phyloP scores from a whole-genome alignment of 2,113 vertebrate species.

The Carlito syrichta region DNA sequence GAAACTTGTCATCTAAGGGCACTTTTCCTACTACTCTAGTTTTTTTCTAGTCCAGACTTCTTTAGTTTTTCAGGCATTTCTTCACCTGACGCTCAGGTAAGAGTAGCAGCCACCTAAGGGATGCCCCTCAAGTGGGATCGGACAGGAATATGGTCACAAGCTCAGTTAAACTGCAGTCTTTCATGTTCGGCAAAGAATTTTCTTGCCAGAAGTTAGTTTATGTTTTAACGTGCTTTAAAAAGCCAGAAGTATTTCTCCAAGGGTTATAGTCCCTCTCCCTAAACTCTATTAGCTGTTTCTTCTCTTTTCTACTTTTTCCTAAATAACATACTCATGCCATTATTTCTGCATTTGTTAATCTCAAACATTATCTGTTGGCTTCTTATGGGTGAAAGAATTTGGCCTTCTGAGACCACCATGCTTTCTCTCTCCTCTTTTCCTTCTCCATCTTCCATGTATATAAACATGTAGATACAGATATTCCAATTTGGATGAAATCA shows the following conservation, averaged over 20 bases:
- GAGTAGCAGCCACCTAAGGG: fast-evolving
- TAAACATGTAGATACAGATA: not conserved
- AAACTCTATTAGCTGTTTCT: not conserved
- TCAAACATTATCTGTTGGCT: not conserved
- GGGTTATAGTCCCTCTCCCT: not conserved
- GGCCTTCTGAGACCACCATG: not conserved
- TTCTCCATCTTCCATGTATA: not conserved
- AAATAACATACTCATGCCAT: not conserved
- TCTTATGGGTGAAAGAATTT: not conserved
- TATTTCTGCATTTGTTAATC: not conserved
- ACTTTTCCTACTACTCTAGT: not conserved
- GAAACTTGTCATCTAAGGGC: not conserved
- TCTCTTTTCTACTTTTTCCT: not conserved
- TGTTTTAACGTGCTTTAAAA: not conserved
- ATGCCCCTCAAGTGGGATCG: not conserved
- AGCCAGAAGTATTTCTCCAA: not conserved
- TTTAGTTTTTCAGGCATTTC: not conserved
- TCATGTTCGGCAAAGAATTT: not conserved
- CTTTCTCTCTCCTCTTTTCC: not conserved
- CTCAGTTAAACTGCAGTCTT: not conserved
- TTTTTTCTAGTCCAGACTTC: not conserved
- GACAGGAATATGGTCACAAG: not conserved
- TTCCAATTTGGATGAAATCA: not conserved
- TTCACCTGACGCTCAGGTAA: not conserved
- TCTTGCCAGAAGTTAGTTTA: not conserved